Evolutionary conservation across 2,113 vertebrate species (phyloP), one percentile per base, ranked within the genome.

Genomic region (Guaruba guarouba): DNA sequence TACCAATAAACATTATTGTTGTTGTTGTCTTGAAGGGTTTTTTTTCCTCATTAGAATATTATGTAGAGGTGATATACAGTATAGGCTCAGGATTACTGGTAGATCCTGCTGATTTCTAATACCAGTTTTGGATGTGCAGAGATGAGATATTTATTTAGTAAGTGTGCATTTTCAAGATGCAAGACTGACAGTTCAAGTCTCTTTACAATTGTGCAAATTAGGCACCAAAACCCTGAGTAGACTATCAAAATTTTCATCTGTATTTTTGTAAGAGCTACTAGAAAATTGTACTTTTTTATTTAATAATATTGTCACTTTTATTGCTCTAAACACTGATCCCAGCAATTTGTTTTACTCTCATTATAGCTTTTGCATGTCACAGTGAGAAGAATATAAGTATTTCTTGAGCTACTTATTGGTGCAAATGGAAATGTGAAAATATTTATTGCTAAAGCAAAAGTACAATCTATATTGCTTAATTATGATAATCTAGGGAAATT

Each of bases 371-470:
- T 89, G 76, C 27, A 22, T n/a, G 19, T 17, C 35, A 49, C 19
- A 86, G 39, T 66, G 35, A n/a, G 85, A 95, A 71, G 62, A 90
- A 52, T 24, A 23, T 76, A 93, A 88, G 76, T 93, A 93, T 66
- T 93, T 37, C 62, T 89, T 75, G 43, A 88, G 39, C 55, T 76
- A 46, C 64, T 86, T 88, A 71, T 55, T 67, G 64, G 77, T 93
- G 49, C 71, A 93, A 95, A 92, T 93, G 77, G 39, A 95, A 94
- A 94, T 63, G 46, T 74, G 63, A 87, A 92, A 92, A 88, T 86
- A 94, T 87, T 84, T 95, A 91, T 93, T 91, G 62, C 31, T 94
- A 66, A 91, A 96, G 90, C 28, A 71, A 91, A 92, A 95, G 62
- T 73, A 76, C 22, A 24, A 79, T 86, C 79, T 89, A 9, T 68